Evolutionary conservation across 1,140 invertebrate species (phyloP).

Genomic region (Lepidurus arcticus): DNA sequence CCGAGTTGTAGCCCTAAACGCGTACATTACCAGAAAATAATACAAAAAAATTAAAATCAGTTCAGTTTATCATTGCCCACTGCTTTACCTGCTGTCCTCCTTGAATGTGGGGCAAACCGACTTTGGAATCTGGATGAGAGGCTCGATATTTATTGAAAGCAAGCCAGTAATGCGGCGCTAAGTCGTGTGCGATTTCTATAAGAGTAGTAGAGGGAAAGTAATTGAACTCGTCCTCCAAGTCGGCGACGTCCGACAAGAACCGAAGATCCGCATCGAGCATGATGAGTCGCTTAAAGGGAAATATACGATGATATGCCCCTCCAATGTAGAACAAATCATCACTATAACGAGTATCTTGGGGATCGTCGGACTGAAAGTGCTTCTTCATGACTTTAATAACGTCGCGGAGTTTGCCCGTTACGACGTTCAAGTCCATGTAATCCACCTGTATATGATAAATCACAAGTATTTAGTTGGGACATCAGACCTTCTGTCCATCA

Average conservation of each 20-base stretch:
- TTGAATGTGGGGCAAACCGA: background rate
- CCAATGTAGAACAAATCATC: constrained; percentile 33
- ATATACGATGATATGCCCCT: constrained; percentile 30
- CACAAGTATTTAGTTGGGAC: too few species aligned
- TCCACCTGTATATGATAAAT: background rate
- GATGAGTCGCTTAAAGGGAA: constrained; percentile 32
- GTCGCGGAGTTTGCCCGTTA: constrained; percentile 55
- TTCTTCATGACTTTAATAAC: constrained; percentile 63
- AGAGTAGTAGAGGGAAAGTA: constrained; percentile 20
- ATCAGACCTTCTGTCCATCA: too few species aligned
- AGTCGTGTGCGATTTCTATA: constrained; percentile 32
- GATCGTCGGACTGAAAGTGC: constrained; percentile 60
- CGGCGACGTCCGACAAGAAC: constrained; percentile 27
- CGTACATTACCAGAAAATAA: background rate
- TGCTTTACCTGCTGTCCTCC: background rate
- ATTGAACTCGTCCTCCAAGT: constrained; percentile 22
- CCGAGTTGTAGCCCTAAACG: constrained; percentile 33
- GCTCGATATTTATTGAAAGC: constrained; percentile 28
- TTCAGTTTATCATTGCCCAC: background rate
- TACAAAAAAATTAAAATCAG: background rate
- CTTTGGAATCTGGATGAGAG: background rate
- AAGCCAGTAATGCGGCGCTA: constrained; percentile 31
- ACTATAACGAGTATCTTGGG: constrained; percentile 12
- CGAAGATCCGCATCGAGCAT: constrained; percentile 30
- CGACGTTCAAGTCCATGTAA: constrained; percentile 47